phyloP scores from a whole-genome alignment of 1,140 invertebrate species.

The Orchesella cincta region DNA sequence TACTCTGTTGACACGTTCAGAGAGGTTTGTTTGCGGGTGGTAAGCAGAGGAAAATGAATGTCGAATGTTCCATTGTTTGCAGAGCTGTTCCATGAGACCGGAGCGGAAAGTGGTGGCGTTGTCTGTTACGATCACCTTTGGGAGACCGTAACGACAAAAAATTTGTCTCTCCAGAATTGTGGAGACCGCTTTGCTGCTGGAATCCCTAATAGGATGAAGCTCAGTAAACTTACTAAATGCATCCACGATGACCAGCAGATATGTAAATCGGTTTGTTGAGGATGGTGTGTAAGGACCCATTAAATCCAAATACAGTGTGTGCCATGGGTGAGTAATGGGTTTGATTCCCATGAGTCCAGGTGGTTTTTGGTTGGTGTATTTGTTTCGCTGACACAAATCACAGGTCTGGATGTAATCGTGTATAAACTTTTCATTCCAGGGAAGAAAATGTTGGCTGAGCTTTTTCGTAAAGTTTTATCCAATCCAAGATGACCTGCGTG shows the following conservation, averaged over 20 bases:
- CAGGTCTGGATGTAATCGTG: conserved; percentile 10
- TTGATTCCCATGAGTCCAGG: neutral
- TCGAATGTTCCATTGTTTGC: conserved; percentile 15
- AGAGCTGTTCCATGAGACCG: conserved; percentile 16
- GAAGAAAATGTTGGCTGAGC: too few relatives aligned
- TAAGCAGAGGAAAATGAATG: conserved; percentile 47
- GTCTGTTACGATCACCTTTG: conserved; percentile 7
- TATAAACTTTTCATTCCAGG: too few relatives aligned
- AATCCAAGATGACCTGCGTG: too few relatives aligned
- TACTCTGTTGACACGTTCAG: conserved; percentile 57
- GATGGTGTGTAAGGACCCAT: conserved; percentile 23
- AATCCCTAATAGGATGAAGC: neutral
- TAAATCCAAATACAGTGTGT: conserved; percentile 14
- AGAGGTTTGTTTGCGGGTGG: conserved; percentile 55
- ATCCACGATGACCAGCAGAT: neutral
- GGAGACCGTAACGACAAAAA: neutral
- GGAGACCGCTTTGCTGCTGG: neutral
- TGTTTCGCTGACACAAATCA: conserved; percentile 21
- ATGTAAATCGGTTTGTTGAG: neutral
- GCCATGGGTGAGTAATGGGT: neutral
- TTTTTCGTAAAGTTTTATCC: too few relatives aligned
- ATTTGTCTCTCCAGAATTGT: neutral
- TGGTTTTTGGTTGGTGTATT: conserved; percentile 9
- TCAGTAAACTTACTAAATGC: neutral
- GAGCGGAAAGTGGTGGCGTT: conserved; percentile 15